Base-by-base conservation (phyloP, 2,888 invertebrate species). In the Myopa testacea region DNA sequence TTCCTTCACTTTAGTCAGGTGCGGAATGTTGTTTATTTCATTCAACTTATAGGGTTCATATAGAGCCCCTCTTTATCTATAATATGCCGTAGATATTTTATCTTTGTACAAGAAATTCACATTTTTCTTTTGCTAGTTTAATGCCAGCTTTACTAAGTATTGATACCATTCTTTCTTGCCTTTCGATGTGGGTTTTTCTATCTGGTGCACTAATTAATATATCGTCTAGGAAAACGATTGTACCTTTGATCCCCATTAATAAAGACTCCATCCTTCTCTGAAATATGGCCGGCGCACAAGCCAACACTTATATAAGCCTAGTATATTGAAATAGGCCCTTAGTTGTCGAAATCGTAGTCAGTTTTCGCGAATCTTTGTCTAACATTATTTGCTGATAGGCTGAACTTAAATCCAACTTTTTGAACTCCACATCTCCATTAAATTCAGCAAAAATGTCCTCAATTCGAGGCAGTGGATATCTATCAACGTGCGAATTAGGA, bases 211-310 rank as follows among this genome's bases (percentile, higher is more conserved):
- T 79, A 19, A 81, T 78, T 5, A 86, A 77, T 38, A 84, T 83
- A 72, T 88, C 87, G 76, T 87, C 86, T 16, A 81, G 72, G 60
- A 80, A 81, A 6, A 80, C 79, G 0, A 80, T 77, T 12, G 79
- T 80, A 14, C 80, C 79, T 3, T 81, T 68, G 12, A 84, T 78
- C 4, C 83, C 85, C 50, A 78, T 77, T 34, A 87, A 80, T 40
- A 86, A 76, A 37, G 83, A 82, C 76, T 87, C 86, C 75, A 87
- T 81, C 10, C 82, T 80, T 79, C 81, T 80, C 75, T 87, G 86
- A 81, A 87, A 88, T 80, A 87, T 87, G 14, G 86, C 84, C n/a
- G 86, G 84, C 2, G 87, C 86, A n/a, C 87, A 85, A 50, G 86
- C 86, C 68, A 85, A 84, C 1, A 87, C 87, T 81, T 84, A 87